phyloP scores from a whole-genome alignment of 2,888 invertebrate species.

The Formica aserva region DNA sequence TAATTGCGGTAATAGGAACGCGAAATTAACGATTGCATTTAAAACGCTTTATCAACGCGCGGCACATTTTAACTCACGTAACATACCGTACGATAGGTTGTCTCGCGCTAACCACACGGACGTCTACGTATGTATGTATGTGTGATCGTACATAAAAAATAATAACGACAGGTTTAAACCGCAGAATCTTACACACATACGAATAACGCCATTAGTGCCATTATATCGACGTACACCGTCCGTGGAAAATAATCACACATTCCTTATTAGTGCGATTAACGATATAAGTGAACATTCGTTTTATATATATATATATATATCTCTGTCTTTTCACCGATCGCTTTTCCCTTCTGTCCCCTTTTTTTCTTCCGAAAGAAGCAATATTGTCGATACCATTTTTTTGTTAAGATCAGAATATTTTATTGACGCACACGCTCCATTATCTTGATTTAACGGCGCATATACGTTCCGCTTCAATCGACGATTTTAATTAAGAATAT shows the following conservation, averaged over 20 bases:
- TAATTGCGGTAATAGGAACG: constrained; percentile 79
- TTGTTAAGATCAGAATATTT: constrained; percentile 40
- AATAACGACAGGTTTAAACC: constrained; percentile 30
- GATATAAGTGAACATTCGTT: constrained; percentile 67
- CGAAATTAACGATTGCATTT: constrained; percentile 80
- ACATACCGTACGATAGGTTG: constrained; percentile 61
- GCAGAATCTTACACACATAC: constrained; percentile 4
- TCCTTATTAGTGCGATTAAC: constrained; percentile 77
- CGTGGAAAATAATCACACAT: constrained; percentile 71
- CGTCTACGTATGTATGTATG: neutral
- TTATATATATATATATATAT: constrained; percentile 12
- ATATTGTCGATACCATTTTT: constrained; percentile 14
- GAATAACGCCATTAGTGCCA: constrained; percentile 11
- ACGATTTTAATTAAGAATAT: constrained; percentile 34
- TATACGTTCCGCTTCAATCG: neutral
- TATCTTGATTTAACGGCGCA: constrained; percentile 20
- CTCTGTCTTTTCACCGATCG: neutral
- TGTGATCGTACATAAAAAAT: constrained; percentile 30
- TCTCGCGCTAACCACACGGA: neutral
- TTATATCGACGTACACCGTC: constrained; percentile 12
- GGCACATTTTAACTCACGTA: constrained; percentile 68
- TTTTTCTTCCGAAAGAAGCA: neutral
- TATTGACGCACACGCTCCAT: constrained; percentile 20
- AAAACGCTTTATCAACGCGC: constrained; percentile 78
- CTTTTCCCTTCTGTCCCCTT: neutral